These are phyloP conservation scores for Limnodromus scolopaceus DNA, from an alignment of 2,797 vertebrate species.

Conservation along the genomic window DNA sequence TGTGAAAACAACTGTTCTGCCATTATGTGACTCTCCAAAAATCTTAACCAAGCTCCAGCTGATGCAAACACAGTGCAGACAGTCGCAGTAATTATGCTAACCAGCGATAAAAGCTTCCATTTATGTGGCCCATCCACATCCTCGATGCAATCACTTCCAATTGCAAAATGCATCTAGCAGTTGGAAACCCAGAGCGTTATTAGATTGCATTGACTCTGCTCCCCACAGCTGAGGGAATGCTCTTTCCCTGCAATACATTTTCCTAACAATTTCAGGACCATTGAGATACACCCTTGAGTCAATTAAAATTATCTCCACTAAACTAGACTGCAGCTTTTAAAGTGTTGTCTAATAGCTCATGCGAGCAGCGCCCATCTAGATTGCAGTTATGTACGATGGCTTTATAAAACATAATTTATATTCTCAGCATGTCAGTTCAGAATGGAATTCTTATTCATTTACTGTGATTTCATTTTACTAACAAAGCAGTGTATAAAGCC, in stretches of 20 bases:
- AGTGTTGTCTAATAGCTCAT: constrained; percentile 57
- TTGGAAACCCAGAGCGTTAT: constrained; percentile 45
- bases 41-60: constrained; percentile 31
- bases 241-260: constrained; percentile 52
- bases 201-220: constrained; percentile 45
- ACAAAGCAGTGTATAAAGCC: background rate
- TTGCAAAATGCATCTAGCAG: constrained; percentile 41
- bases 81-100: constrained; percentile 55
- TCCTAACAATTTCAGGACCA: constrained; percentile 59
- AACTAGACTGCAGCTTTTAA: constrained; percentile 66
- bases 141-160: constrained; percentile 53
- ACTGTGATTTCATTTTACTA: constrained; percentile 37
- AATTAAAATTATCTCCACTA: constrained; percentile 74
- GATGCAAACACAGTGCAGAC: constrained; percentile 34
- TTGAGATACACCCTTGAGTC: constrained; percentile 67
- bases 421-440: constrained; percentile 48
- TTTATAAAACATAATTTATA: constrained; percentile 65
- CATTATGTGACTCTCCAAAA: constrained; percentile 8
- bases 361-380: background rate
- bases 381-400: background rate
- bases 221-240: constrained; percentile 28
- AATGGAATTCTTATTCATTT: constrained; percentile 38
- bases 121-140: constrained; percentile 40
- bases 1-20: background rate
- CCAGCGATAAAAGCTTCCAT: constrained; percentile 60